phyloP scores from a whole-genome alignment of 2,797 vertebrate species.

The Danionella dracula region DNA sequence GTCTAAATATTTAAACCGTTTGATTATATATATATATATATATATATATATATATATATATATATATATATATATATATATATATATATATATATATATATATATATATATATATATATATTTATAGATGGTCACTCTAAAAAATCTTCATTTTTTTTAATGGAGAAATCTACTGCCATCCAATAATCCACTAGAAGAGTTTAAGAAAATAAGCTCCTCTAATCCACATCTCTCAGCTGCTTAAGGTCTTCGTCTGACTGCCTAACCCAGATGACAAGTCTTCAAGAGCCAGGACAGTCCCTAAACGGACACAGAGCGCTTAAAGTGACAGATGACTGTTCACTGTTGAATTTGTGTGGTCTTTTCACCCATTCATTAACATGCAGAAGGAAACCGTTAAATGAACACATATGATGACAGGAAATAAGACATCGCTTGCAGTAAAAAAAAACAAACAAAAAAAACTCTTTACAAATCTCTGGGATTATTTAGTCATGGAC shows the following conservation, averaged over 20 bases:
- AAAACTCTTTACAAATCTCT: constrained; percentile 17
- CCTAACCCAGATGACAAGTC: constrained; percentile 59
- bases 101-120: too few relatives aligned
- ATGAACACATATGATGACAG: constrained; percentile 12
- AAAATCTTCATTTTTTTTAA: constrained; percentile 38
- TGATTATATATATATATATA: too few relatives aligned
- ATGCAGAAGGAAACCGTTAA: neutral
- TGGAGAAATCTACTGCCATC: constrained; percentile 63
- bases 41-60: too few relatives aligned
- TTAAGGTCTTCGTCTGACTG: constrained; percentile 69
- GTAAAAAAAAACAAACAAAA: too few relatives aligned
- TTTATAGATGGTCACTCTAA: too few relatives aligned
- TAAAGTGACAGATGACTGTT: constrained; percentile 73
- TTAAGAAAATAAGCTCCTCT: constrained; percentile 76
- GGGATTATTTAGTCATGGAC: constrained; percentile 3
- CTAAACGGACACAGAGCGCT: constrained; percentile 56
- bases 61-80: too few relatives aligned
- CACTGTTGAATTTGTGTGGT: constrained; percentile 16
- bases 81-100: too few relatives aligned
- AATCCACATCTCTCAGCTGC: constrained; percentile 75
- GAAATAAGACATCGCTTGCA: constrained; percentile 7
- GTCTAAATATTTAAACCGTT: too few relatives aligned
- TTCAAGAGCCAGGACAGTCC: constrained; percentile 49
- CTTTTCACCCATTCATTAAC: neutral
- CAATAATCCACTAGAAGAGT: constrained; percentile 66